Evolutionary conservation across 2,797 vertebrate genomes (phyloP).

Genomic region (Aplochiton taeniatus): DNA sequence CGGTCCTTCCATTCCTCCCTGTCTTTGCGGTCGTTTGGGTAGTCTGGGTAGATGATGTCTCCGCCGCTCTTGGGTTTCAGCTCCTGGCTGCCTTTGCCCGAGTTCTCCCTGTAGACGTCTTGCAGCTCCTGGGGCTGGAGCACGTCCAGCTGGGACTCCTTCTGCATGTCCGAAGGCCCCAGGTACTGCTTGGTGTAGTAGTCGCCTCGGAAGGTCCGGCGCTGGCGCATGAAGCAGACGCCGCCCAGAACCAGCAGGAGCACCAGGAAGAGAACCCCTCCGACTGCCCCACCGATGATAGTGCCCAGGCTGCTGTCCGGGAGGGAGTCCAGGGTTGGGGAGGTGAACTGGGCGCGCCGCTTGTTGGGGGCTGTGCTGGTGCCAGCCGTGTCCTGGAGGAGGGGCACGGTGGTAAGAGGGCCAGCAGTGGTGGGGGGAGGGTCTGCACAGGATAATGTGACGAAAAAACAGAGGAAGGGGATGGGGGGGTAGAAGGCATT

Average conservation of each 20-base stretch:
- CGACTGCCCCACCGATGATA: conserved; percentile 86
- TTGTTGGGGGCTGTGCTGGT: conserved; percentile 79
- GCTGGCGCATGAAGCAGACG: conserved; percentile 86
- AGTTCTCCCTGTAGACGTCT: conserved; percentile 82
- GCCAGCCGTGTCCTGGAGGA: conserved; percentile 69
- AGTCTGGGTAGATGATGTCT: conserved; percentile 90
- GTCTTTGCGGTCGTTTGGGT: conserved; percentile 87
- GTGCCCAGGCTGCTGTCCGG: conserved; percentile 86
- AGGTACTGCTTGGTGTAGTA: conserved; percentile 99
- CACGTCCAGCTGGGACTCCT: conserved; percentile 94
- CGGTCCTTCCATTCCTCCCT: conserved; percentile 87
- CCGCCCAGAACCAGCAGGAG: conserved; percentile 85
- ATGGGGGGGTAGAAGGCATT: neutral
- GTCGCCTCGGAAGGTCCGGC: conserved; percentile 94
- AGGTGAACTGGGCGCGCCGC: conserved; percentile 77
- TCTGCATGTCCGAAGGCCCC: conserved; percentile 96
- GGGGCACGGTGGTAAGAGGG: conserved; percentile 81
- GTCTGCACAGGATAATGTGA: conserved; percentile 81
- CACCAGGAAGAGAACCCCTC: conserved; percentile 88
- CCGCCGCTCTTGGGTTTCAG: conserved; percentile 75
- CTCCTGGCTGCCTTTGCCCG: conserved; percentile 77
- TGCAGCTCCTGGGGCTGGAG: conserved; percentile 93
- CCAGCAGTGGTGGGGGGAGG: conserved; percentile 89
- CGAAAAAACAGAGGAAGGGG: conserved; percentile 44
- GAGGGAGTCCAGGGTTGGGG: conserved; percentile 84